Evolutionary conservation across 1,140 invertebrate species (phyloP).

Genomic region (Melanaphis sacchari): DNA sequence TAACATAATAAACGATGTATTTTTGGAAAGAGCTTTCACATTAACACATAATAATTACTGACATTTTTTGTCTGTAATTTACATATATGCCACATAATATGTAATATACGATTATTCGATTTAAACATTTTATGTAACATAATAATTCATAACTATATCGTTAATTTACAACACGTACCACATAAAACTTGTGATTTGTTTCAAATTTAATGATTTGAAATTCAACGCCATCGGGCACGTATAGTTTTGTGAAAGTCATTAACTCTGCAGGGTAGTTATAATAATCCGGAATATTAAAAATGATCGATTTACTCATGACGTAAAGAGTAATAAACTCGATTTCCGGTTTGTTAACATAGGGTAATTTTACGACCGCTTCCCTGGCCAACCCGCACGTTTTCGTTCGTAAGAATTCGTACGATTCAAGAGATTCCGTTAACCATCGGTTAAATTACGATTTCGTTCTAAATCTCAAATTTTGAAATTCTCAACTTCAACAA

Average conservation of each 20-base stretch:
- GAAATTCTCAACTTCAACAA: not conserved
- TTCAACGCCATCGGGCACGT: not conserved
- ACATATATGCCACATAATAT: no score
- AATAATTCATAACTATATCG: not conserved
- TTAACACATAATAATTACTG: no score
- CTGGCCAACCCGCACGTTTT: not conserved
- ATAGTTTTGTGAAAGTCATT: not conserved
- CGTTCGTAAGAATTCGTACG: not conserved
- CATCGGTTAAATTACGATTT: not conserved
- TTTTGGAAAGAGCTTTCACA: no score
- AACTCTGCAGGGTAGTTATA: not conserved
- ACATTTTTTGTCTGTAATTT: no score
- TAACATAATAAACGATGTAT: no score
- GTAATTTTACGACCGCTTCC: not conserved
- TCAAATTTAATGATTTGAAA: conserved; percentile 16
- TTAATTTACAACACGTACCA: not conserved
- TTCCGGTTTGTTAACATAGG: not conserved
- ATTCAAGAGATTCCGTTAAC: not conserved
- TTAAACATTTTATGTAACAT: not conserved
- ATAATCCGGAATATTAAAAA: conserved; percentile 23
- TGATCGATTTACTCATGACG: not conserved
- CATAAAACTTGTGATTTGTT: not conserved
- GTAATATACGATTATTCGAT: not conserved
- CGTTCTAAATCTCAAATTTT: not conserved
- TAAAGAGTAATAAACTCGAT: conserved; percentile 11